A percentile compares a stretch with the other conserved stretches of the same genome.
Evolutionary conservation across 2,888 invertebrate genomes (phyloP).

Genomic region (Tipula lateralis): DNA sequence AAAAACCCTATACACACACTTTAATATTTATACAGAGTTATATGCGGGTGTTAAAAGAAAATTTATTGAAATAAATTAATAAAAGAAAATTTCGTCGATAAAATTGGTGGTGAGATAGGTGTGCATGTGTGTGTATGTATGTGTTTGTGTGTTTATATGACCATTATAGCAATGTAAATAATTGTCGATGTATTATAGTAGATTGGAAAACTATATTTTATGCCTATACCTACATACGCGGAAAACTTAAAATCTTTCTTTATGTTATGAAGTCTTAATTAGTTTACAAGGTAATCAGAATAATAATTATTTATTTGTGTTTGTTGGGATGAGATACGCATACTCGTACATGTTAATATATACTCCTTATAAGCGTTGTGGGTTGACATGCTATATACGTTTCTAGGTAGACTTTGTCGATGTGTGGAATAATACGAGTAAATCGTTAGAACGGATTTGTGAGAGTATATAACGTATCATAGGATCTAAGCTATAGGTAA

Average conservation of each 20-base stretch:
- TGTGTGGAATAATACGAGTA: no score
- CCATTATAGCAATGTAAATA: background rate
- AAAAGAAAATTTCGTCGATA: background rate
- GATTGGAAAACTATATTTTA: background rate
- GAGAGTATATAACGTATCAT: no score
- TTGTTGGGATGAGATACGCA: no score
- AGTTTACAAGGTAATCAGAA: background rate
- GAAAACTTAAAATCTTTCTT: background rate
- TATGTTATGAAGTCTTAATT: background rate
- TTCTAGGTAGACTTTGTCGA: no score
- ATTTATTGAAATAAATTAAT: background rate
- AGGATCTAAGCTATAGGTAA: no score
- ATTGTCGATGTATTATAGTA: background rate
- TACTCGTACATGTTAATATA: no score
- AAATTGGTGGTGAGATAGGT: background rate
- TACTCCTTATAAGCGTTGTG: no score
- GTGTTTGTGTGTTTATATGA: background rate
- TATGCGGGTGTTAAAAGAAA: background rate
- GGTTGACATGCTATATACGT: no score
- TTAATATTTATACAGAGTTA: background rate
- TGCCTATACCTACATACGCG: background rate
- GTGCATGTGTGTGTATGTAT: background rate
- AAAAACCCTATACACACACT: background rate
- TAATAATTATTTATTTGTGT: background rate
- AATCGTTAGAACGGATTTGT: no score